Percentiles rank a stretch among this genome's conserved stretches.
Evolutionary conservation across 2,888 invertebrate species (phyloP).

Genomic region (Germaria angustata): DNA sequence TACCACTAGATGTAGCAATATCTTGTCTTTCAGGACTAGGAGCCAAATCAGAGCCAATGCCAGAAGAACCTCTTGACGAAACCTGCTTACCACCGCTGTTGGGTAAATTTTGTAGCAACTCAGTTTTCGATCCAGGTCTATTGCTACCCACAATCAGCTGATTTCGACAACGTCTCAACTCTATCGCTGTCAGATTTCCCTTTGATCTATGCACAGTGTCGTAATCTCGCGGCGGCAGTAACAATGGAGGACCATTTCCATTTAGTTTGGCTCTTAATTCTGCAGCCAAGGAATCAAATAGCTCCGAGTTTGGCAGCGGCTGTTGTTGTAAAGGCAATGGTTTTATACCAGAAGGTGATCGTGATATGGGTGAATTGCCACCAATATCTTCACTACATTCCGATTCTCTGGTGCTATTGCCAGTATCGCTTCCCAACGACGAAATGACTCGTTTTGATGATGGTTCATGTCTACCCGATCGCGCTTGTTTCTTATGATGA

Average conservation of each 20-base stretch:
- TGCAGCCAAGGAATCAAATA: constrained; percentile 95
- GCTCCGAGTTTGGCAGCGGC: constrained; percentile 83
- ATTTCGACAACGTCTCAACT: constrained; percentile 81
- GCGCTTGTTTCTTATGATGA: constrained; percentile 72
- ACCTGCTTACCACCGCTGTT: constrained; percentile 78
- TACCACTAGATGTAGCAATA: constrained; percentile 80
- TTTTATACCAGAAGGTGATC: constrained; percentile 73
- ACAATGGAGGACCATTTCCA: constrained; percentile 86
- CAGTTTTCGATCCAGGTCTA: constrained; percentile 79
- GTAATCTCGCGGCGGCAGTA: constrained; percentile 96
- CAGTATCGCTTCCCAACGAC: constrained; percentile 87
- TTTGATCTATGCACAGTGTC: constrained; percentile 90
- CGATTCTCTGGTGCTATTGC: constrained; percentile 85
- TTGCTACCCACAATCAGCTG: constrained; percentile 78
- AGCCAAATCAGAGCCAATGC: constrained; percentile 93
- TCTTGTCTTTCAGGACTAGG: constrained; percentile 87
- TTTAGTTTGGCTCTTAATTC: constrained; percentile 90
- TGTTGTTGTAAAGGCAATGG: constrained; percentile 66
- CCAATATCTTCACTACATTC: constrained; percentile 85
- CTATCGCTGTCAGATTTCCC: constrained; percentile 88
- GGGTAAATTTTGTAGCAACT: constrained; percentile 47
- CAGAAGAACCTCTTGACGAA: constrained; percentile 91
- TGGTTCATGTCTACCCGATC: constrained; percentile 75
- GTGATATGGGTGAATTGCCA: constrained; percentile 77
- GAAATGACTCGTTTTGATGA: constrained; percentile 84